Evolutionary conservation across 1,140 invertebrate species (phyloP), one percentile per base, ranked within the genome.

Genomic region (Lordiphosa stackelbergi): DNA sequence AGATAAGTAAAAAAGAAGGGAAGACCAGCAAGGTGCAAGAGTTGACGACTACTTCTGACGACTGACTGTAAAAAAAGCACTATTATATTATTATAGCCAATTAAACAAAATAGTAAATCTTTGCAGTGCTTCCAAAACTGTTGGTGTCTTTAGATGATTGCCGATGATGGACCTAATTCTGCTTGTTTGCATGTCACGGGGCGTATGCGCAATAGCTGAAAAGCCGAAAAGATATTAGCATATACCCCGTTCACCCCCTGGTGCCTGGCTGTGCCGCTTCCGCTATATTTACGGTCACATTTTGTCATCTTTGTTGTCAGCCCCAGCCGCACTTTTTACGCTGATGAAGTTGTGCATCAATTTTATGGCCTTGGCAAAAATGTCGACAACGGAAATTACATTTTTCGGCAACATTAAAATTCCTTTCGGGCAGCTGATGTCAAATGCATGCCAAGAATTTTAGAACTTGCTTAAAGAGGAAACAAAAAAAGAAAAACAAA

Each of bases 71-170:
- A 85, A 84, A 84, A 75, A 85, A 31, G 22, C 24, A 71, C 62
- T 48, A 60, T 85, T 81, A 85, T 81, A 65, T 59, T 48, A 62
- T 85, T 81, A 85, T 81, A 63, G 69, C 58, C 72, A 85, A 85
- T 85, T 85, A 85, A 85, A 85, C 62, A 75, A 81, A 85, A 77
- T 81, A 69, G 61, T 85, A 68, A 85, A 85, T 68, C 41, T 43
- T 47, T 40, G 71, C 63, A 49, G 38, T 51, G 58, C 59, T 58
- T 55, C 34, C 55, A 48, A 48, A 77, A 72, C 42, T 53, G 35
- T 31, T 34, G 41, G 36, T 49, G 28, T 64, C 11, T 42, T 24
- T 57, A 12, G 16, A 53, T 31, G 38, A 13, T 4, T 11, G 36
- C 35, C 28, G 35, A 57, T 48, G 45, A 45, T 10, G 34, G 5